Percentiles rank a stretch among this genome's conserved stretches.
These are phyloP conservation scores for Chloroceryle inda DNA, from an alignment of 2,797 vertebrate genomes.

Conservation along the genomic window DNA sequence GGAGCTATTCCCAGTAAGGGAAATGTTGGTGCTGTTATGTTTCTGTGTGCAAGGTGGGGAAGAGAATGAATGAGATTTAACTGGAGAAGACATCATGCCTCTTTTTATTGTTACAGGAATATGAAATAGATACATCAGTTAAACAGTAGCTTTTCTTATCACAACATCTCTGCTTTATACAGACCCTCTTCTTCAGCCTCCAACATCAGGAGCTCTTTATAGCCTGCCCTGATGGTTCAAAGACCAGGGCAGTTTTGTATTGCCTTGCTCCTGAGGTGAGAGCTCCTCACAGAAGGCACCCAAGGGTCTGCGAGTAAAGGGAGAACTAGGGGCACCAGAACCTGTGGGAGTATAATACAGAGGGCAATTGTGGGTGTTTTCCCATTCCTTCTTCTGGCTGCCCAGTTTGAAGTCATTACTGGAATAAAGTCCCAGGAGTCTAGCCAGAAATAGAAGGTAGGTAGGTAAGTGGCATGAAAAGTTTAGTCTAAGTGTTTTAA, in stretches of 20 bases:
- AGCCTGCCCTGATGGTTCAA: not conserved
- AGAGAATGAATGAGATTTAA: not conserved
- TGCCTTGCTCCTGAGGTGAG: rapidly evolving
- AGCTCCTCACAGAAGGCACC: not conserved
- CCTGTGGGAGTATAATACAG: not conserved
- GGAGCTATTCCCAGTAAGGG: not conserved
- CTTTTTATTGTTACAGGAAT: too few species aligned
- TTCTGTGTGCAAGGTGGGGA: not conserved
- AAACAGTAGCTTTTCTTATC: not conserved
- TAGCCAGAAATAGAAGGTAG: not conserved
- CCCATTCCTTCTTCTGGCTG: not conserved
- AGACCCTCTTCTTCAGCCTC: not conserved
- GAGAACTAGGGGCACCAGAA: not conserved
- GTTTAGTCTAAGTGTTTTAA: not conserved
- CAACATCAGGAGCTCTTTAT: not conserved
- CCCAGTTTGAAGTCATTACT: not conserved
- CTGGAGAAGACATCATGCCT: not conserved
- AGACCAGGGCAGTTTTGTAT: not conserved
- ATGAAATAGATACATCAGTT: not conserved
- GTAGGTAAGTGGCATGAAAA: not conserved
- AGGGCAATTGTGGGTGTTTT: not conserved
- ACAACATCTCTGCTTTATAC: not conserved
- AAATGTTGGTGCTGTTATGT: not conserved
- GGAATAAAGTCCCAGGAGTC: not conserved
- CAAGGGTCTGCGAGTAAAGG: not conserved